Percentiles rank a stretch among this genome's conserved stretches.
phyloP scores from a whole-genome alignment of 2,797 vertebrate species.

The Microcaecilia unicolor region DNA sequence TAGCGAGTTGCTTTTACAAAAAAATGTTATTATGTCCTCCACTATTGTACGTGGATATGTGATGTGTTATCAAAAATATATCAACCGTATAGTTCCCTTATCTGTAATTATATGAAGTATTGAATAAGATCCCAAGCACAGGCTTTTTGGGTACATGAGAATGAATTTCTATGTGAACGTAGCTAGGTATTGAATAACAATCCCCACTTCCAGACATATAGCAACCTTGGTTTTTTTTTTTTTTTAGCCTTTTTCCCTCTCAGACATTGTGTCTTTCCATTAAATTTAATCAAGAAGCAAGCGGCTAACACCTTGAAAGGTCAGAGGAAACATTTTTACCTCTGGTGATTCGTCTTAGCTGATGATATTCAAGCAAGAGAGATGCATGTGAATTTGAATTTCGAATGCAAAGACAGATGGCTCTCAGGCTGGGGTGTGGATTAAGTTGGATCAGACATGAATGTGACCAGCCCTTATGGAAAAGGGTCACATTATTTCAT shows the following conservation, averaged over 20 bases:
- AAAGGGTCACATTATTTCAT: not conserved
- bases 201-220: not conserved
- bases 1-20: too few relatives aligned
- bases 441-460: not conserved
- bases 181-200: slow-evolving; percentile 3
- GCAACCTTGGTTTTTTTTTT: not conserved
- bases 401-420: not conserved
- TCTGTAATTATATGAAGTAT: too few relatives aligned
- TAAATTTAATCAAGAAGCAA: slow-evolving; percentile 4
- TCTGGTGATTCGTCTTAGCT: slow-evolving; percentile 2
- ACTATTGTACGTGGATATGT: too few relatives aligned
- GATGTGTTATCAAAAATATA: too few relatives aligned
- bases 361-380: slow-evolving; percentile 4
- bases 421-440: not conserved
- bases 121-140: too few relatives aligned
- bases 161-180: not conserved
- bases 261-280: not conserved
- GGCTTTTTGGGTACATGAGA: slow-evolving; percentile 1
- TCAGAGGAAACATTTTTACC: not conserved
- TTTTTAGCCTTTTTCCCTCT: slow-evolving; percentile 1
- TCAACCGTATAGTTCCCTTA: too few relatives aligned
- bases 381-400: not conserved
- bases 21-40: too few relatives aligned
- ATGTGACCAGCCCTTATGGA: not conserved
- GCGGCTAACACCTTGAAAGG: slow-evolving; percentile 5